A percentile compares a stretch with the other conserved stretches of the same genome.
Conservation (phyloP, 2,797 vertebrate species). For the Bryconaethiops microstoma region DNA sequence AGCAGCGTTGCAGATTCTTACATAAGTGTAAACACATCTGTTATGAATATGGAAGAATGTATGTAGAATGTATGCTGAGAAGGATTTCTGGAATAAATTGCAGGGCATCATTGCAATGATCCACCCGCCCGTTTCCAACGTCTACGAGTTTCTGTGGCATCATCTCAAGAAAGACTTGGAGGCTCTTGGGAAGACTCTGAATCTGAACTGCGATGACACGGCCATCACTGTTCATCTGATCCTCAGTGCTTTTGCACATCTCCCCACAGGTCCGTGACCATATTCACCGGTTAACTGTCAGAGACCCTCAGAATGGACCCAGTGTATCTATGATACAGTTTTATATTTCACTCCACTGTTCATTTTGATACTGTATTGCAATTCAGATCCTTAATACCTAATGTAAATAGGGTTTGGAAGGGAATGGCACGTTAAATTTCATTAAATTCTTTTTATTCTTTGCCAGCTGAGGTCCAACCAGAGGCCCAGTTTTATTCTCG, state of each 20-base stretch:
- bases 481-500: conserved; percentile 62
- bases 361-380: no score
- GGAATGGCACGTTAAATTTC: neutral
- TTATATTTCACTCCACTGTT: no score
- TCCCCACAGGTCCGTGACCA: conserved; percentile 55
- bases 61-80: neutral
- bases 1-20: neutral
- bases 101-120: conserved; percentile 71
- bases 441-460: neutral
- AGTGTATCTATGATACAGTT: no score
- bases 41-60: neutral
- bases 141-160: conserved; percentile 68
- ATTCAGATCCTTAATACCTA: neutral
- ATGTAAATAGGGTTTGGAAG: neutral
- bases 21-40: neutral
- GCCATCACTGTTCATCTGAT: conserved; percentile 71
- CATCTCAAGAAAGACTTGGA: conserved; percentile 74
- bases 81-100: neutral
- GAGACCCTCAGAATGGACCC: no score
- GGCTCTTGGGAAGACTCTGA: conserved; percentile 65
- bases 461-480: neutral
- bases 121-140: conserved; percentile 49
- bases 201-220: conserved; percentile 71
- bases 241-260: conserved; percentile 53
- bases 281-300: neutral